Conservation (phyloP, 2,888 invertebrate species). For the Drosophila emarginata region DNA sequence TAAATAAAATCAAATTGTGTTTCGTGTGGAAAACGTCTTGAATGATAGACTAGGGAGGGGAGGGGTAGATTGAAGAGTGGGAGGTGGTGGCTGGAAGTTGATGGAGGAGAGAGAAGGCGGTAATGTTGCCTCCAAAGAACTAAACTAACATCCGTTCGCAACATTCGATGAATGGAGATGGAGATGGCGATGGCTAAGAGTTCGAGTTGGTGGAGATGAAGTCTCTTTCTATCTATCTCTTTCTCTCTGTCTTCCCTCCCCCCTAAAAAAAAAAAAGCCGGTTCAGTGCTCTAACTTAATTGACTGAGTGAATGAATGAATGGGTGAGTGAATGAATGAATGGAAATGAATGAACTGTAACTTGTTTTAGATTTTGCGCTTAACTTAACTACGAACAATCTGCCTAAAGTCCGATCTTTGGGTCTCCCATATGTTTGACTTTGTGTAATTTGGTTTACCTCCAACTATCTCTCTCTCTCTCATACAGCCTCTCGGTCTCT, state of each 20-base stretch:
- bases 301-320: slow-evolving; percentile 39
- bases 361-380: slow-evolving; percentile 75
- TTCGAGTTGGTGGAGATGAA: neutral
- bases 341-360: slow-evolving; percentile 75
- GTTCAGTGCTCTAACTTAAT: slow-evolving; percentile 34
- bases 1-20: slow-evolving; percentile 75
- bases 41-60: too few relatives aligned
- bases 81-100: neutral
- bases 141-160: slow-evolving; percentile 70
- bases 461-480: neutral
- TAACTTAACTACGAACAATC: slow-evolving; percentile 67
- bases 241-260: neutral
- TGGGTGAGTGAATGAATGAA: slow-evolving; percentile 51
- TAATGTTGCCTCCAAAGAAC: slow-evolving; percentile 60
- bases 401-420: slow-evolving; percentile 46
- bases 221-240: neutral
- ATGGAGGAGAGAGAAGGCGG: slow-evolving; percentile 3
- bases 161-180: slow-evolving; percentile 62
- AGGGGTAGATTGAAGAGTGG: neutral
- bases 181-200: slow-evolving; percentile 5
- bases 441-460: slow-evolving; percentile 75
- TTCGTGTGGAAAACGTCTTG: slow-evolving; percentile 30
- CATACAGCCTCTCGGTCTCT: slow-evolving; percentile 44
- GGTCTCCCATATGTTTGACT: slow-evolving; percentile 29
- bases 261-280: slow-evolving; percentile 50